These are phyloP conservation scores for Xanthia togata DNA, from an alignment of 2,888 invertebrate genomes.

Conservation along the genomic window DNA sequence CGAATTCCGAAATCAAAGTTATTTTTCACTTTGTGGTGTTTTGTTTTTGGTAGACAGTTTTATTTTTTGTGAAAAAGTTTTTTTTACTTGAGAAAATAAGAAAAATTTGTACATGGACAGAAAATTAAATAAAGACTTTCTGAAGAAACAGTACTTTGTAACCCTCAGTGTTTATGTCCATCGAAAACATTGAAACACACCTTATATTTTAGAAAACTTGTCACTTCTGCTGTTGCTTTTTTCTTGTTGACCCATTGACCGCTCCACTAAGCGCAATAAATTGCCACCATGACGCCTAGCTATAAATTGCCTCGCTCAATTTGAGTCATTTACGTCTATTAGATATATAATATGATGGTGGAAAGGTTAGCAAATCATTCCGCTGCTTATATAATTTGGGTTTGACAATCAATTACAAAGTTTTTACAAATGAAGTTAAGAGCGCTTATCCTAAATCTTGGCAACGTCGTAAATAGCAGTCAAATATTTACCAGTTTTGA, in stretches of 20 bases:
- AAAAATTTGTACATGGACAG: background rate
- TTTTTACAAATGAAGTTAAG: background rate
- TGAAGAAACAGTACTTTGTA: background rate
- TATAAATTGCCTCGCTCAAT: slow-evolving; percentile 48
- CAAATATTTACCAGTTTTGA: too few species aligned
- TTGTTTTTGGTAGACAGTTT: too few species aligned
- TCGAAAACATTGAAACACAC: background rate
- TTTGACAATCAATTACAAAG: background rate
- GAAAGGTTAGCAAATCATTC: slow-evolving; percentile 28
- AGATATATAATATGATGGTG: slow-evolving; percentile 6
- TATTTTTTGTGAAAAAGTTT: too few species aligned
- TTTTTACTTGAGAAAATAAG: slow-evolving; percentile 9
- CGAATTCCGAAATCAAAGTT: too few species aligned
- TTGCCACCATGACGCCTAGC: slow-evolving; percentile 20
- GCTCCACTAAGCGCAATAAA: slow-evolving; percentile 32
- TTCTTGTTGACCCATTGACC: slow-evolving; percentile 43
- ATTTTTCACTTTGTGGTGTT: too few species aligned
- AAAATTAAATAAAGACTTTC: background rate
- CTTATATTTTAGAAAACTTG: background rate
- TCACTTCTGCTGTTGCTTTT: slow-evolving; percentile 10
- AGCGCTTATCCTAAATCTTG: too few species aligned
- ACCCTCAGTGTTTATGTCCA: background rate
- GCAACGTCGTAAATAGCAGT: too few species aligned
- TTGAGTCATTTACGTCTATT: slow-evolving; percentile 37
- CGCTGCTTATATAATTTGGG: background rate